These are phyloP conservation scores for Pyrrhura leucotis DNA, from an alignment of 2,797 vertebrate species.

Conservation along the genomic window DNA sequence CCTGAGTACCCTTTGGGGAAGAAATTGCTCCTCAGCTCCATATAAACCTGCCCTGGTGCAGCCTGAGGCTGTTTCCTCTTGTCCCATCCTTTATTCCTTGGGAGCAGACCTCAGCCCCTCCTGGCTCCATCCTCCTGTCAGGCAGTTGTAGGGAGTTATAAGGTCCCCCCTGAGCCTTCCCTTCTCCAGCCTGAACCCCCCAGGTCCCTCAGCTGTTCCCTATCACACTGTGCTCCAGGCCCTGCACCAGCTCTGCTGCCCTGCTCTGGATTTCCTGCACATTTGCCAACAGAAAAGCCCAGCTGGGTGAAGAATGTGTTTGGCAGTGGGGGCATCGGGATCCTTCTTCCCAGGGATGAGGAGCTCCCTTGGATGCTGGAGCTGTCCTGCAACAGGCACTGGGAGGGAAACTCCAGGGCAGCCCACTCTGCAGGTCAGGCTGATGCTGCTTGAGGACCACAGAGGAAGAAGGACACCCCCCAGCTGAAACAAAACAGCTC, in stretches of 20 bases:
- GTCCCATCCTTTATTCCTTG: too few species aligned
- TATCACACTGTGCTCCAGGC: not conserved
- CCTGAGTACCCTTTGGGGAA: too few species aligned
- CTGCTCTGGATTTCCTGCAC: not conserved
- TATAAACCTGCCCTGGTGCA: too few species aligned
- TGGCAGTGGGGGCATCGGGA: not conserved
- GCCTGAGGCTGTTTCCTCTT: too few species aligned
- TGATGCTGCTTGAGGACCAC: not conserved
- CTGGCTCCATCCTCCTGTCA: too few species aligned
- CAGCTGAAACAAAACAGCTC: not conserved
- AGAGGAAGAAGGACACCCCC: not conserved
- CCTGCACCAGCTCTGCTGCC: not conserved
- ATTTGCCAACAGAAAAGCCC: not conserved
- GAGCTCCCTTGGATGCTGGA: rapidly evolving
- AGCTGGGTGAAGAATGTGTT: not conserved
- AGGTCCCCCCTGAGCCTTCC: not conserved
- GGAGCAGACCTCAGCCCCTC: too few species aligned
- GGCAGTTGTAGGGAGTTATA: not conserved
- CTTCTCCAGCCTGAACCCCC: not conserved
- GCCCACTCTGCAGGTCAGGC: not conserved
- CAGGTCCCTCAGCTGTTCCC: not conserved
- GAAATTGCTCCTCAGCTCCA: too few species aligned
- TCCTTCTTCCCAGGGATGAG: not conserved
- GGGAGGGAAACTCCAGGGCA: not conserved
- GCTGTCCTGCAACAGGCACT: rapidly evolving